Base-by-base conservation (phyloP, 2,888 invertebrate genomes). In the Anoncus sp. region DNA sequence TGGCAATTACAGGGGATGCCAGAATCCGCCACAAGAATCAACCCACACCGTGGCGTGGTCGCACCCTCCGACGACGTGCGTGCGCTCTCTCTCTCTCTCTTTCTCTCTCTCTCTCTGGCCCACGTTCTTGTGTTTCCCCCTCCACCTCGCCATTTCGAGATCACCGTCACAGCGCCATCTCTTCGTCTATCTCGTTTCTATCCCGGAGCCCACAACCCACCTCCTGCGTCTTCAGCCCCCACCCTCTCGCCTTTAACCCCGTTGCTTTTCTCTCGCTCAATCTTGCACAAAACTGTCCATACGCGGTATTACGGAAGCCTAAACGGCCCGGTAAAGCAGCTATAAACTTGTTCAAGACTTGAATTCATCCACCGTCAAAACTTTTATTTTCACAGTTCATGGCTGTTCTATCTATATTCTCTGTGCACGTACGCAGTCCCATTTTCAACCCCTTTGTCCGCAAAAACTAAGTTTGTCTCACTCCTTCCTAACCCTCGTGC, bases 21-120 rank as follows among this genome's bases (percentile, higher is more conserved):
- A 88, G 87, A 89, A 90, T 89, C 87, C 90, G 86, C 90, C 90
- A 86, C 90, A 89, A 89, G 89, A 89, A 90, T 90, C 89, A 90
- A 87, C 87, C 89, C 84, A 82, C 77, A 81, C 85, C 82, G 79
- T 57, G 75, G 57, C 67, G 59, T 53, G 62, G 75, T 77, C 83
- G 78, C 78, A 75, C 77, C 78, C 82, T 79, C 81, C 73, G 79
- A 75, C 74, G 81, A 77, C 79, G 79, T 81, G 67, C 79, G 79
- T 75, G 75, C 76, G 65, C 74, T 71, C 47, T 69, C 76, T 31
- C 57, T 75, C 69, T 40, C 35, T 63, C 77, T 67, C 77, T 51
- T 27, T 22, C 60, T 53, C 38, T 66, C 55, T 67, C 65, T 62
- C 72, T 40, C 55, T 47, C 69, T 51, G 31, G 49, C 62, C 49